Percentiles rank a stretch among this genome's conserved stretches.
phyloP scores from a whole-genome alignment of 1,140 invertebrate species.

The Trichonephila clavipes region DNA sequence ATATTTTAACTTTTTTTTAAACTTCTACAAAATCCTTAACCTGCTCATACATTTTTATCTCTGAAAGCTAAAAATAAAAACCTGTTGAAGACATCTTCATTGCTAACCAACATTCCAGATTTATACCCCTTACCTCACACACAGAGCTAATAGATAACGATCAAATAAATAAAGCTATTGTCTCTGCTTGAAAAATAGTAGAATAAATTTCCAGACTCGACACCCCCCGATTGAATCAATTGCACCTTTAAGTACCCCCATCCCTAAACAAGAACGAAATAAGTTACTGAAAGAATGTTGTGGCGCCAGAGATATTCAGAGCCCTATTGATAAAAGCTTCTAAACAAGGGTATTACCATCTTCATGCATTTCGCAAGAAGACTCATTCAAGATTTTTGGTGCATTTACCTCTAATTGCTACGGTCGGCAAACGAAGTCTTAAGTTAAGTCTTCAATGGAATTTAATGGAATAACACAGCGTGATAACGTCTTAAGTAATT shows the following conservation, averaged over 20 bases:
- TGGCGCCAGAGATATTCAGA: conserved; percentile 13
- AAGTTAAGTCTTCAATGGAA: background rate
- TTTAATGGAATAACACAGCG: background rate
- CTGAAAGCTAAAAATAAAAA: background rate
- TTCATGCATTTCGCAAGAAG: background rate
- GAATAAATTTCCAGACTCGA: conserved; percentile 7
- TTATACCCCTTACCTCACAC: background rate
- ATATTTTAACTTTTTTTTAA: too few species aligned
- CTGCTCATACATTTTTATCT: too few species aligned
- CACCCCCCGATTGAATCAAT: conserved; percentile 32
- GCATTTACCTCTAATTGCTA: conserved; percentile 26
- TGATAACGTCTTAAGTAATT: conserved; percentile 34
- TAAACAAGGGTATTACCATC: conserved; percentile 21
- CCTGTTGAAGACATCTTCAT: background rate
- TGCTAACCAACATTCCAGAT: background rate
- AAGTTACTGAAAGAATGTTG: background rate
- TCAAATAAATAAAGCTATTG: conserved; percentile 13
- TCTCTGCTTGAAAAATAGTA: conserved; percentile 8
- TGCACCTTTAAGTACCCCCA: conserved; percentile 5
- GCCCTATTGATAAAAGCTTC: conserved; percentile 10
- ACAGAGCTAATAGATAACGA: background rate
- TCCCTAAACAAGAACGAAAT: background rate
- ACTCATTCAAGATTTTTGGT: conserved; percentile 36
- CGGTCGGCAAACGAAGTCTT: background rate
- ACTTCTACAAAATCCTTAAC: too few species aligned